A percentile compares a stretch with the other conserved stretches of the same genome.
Evolutionary conservation across 2,888 invertebrate species (phyloP).

Genomic region (Eupithecia dodoneata): DNA sequence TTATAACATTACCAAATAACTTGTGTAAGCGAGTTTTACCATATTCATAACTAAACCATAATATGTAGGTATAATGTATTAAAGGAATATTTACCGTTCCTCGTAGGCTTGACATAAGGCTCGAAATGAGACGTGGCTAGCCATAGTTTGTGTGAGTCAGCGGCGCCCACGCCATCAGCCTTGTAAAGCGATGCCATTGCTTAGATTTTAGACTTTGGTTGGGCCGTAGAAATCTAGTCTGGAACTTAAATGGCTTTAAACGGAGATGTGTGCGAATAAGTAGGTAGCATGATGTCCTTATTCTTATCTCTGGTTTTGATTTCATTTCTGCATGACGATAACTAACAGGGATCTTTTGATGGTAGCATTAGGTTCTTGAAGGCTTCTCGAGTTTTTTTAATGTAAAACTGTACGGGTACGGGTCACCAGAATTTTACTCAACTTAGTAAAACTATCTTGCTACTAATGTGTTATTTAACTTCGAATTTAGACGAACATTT

Average conservation of each 20-base stretch:
- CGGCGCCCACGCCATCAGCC: slow-evolving; percentile 65
- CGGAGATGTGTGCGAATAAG: background rate
- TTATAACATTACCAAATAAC: background rate
- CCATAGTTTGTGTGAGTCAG: slow-evolving; percentile 67
- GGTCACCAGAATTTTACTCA: too few species aligned
- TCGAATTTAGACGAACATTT: too few species aligned
- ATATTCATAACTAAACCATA: background rate
- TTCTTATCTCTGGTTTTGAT: background rate
- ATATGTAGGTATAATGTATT: slow-evolving; percentile 32
- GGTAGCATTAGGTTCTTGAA: background rate
- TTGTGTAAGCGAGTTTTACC: background rate
- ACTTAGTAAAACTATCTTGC: too few species aligned
- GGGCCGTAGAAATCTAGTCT: background rate
- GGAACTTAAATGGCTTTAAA: background rate
- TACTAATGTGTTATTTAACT: too few species aligned
- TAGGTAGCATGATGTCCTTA: background rate
- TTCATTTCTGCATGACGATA: background rate
- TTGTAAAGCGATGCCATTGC: slow-evolving; percentile 7
- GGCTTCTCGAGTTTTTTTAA: background rate
- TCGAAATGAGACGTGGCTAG: slow-evolving; percentile 12
- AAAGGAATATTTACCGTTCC: slow-evolving; percentile 26
- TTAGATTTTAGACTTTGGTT: background rate
- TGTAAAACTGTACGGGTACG: background rate
- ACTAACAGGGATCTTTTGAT: background rate
- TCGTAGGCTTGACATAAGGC: slow-evolving; percentile 22